Evolutionary conservation across 2,797 vertebrate species (phyloP).

Genomic region (Xenopus petersii): DNA sequence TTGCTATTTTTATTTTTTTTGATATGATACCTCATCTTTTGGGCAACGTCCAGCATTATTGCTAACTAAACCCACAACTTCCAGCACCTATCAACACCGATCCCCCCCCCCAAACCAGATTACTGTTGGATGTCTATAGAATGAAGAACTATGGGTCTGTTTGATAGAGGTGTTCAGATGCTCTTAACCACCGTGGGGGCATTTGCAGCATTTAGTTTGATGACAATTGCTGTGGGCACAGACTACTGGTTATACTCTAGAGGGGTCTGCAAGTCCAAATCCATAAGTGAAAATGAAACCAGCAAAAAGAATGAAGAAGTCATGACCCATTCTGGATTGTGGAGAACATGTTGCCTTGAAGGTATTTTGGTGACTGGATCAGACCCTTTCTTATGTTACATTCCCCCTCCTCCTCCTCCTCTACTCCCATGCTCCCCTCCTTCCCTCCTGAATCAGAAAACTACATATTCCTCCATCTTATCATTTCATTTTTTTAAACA

Average conservation of each 20-base stretch:
- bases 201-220: slow-evolving; percentile 98
- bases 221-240: slow-evolving; percentile 97
- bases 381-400: slow-evolving; percentile 50
- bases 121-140: slow-evolving; percentile 92
- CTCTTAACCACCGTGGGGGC: slow-evolving; percentile 98
- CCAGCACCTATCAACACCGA: slow-evolving; percentile 51
- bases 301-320: slow-evolving; percentile 98
- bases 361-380: slow-evolving; percentile 73
- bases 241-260: slow-evolving; percentile 98
- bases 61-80: slow-evolving; percentile 47
- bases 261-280: slow-evolving; percentile 95
- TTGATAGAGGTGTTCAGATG: slow-evolving; percentile 98
- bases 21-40: slow-evolving; percentile 55
- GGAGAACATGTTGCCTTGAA: slow-evolving; percentile 98
- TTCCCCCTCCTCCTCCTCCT: slow-evolving; percentile 28
- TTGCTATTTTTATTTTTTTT: slow-evolving; percentile 26
- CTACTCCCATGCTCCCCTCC: slow-evolving; percentile 47
- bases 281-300: slow-evolving; percentile 93
- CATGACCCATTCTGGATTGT: slow-evolving; percentile 97
- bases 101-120: slow-evolving; percentile 67
- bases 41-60: slow-evolving; percentile 45
- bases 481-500: slow-evolving; percentile 60
- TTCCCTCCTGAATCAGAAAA: slow-evolving; percentile 58
- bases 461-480: slow-evolving; percentile 74
- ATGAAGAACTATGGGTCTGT: slow-evolving; percentile 98